Evolutionary conservation across 2,113 vertebrate genomes (phyloP), one percentile per base, ranked within the genome.

Genomic region (Silurus asotus): DNA sequence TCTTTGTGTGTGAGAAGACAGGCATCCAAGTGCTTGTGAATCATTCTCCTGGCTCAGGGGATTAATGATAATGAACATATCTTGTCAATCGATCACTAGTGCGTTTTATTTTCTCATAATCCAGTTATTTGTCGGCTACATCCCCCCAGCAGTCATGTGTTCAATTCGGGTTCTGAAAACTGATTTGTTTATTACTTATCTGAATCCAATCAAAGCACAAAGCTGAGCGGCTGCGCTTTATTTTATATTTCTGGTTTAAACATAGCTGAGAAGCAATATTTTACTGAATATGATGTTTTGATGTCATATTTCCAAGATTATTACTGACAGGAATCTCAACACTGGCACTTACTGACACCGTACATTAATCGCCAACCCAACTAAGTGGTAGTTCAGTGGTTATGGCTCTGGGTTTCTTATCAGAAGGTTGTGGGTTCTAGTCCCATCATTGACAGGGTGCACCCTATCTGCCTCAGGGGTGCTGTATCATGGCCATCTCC

Each of bases 11-110:
- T 53, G 53, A 83, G 56, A 28, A 56, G 45, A 72, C 55, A 59
- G 77, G 23, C n/a, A 78, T 53, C 76, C 76, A 79, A 58, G 37
- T 51, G 78, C 59, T 69, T 55, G 69, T 59, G 25, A 28, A 86
- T 85, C 45, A 72, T 86, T 83, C 67, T 51, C 81, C 53, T 37
- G 72, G 28, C 83, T 88, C 67, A 82, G 56, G 59, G 87, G 75
- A 86, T 85, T 83, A 88, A 85, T n/a, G 61, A 88, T 82, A 79
- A 84, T 84, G 82, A 74, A 59, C 84, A 82, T 70, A 61, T 81
- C 58, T 61, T 45, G 55, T 55, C 76, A 81, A 82, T 85, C 78
- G 64, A 76, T 82, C 64, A 48, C 64, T 84, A 28, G 55, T 75
- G 62, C 86, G 37, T 84, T 67, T 87, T 64, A 17, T 62, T 37